Percentiles rank a stretch among this genome's conserved stretches.
Evolutionary conservation across 2,113 vertebrate genomes (phyloP).

Genomic region (Patagioenas fasciata): DNA sequence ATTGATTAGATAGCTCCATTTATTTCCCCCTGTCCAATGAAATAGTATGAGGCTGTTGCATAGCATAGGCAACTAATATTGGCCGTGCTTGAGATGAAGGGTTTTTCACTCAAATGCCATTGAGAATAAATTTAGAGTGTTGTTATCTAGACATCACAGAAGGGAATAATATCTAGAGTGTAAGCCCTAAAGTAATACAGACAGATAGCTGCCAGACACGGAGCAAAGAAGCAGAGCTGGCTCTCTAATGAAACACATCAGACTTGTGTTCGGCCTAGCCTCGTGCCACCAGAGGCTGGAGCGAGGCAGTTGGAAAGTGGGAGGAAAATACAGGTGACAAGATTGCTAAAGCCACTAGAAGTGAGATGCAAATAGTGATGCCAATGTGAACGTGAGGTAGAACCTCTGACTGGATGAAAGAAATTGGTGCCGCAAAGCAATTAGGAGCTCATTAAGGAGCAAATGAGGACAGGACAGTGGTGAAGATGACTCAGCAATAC

Average conservation of each 20-base stretch:
- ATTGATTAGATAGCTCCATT: constrained; percentile 22
- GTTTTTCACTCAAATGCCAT: background rate
- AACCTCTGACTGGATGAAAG: background rate
- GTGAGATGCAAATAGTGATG: background rate
- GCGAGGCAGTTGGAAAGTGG: background rate
- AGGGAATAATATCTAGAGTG: background rate
- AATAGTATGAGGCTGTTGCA: background rate
- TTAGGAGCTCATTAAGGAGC: background rate
- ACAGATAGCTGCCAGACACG: background rate
- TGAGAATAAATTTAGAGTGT: background rate
- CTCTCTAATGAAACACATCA: background rate
- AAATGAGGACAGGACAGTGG: background rate
- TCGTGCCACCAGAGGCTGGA: background rate
- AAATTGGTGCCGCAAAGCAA: background rate
- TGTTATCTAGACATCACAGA: background rate
- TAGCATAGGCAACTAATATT: background rate
- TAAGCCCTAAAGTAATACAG: background rate
- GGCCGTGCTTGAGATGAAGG: background rate
- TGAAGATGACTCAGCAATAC: background rate
- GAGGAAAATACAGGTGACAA: background rate
- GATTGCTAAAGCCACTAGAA: background rate
- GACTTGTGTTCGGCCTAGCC: background rate
- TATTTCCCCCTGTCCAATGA: background rate
- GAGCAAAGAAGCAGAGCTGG: background rate
- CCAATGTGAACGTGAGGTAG: background rate